phyloP scores from a whole-genome alignment of 2,113 vertebrate genomes.

The Procavia capensis region DNA sequence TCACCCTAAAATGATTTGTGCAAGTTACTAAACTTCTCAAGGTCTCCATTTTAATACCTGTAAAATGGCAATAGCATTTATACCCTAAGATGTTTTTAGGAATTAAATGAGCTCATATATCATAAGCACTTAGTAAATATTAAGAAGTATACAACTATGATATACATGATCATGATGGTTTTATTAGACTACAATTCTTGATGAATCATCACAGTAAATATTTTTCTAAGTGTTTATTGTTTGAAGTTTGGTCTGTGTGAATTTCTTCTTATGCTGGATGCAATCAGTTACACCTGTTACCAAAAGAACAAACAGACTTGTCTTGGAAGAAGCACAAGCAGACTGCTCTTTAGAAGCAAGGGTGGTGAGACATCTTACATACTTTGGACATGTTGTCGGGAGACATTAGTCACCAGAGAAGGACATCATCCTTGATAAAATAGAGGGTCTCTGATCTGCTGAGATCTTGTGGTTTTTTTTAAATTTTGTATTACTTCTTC shows the following conservation, averaged over 20 bases:
- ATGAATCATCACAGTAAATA: background rate
- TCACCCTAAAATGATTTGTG: too few relatives aligned
- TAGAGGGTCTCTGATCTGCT: background rate
- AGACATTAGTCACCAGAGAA: too few relatives aligned
- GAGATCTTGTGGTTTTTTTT: background rate
- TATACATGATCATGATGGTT: background rate
- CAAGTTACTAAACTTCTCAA: too few relatives aligned
- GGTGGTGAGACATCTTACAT: too few relatives aligned
- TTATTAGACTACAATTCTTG: slow-evolving; percentile 47
- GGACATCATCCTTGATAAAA: too few relatives aligned
- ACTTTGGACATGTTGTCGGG: too few relatives aligned
- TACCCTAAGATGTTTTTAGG: background rate
- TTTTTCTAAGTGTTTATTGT: background rate
- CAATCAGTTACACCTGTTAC: background rate
- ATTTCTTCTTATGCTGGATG: background rate
- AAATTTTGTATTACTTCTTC: slow-evolving; percentile 33
- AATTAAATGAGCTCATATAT: background rate
- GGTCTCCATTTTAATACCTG: too few relatives aligned
- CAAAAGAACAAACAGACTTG: too few relatives aligned
- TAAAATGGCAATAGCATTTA: background rate
- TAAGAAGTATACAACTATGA: slow-evolving; percentile 16
- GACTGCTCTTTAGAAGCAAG: too few relatives aligned
- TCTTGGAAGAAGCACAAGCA: too few relatives aligned
- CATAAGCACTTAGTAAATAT: slow-evolving; percentile 9
- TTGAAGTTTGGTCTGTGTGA: slow-evolving; percentile 1